These are phyloP conservation scores for Helicorthomorpha holstii DNA, from an alignment of 1,140 invertebrate genomes.

Conservation along the genomic window DNA sequence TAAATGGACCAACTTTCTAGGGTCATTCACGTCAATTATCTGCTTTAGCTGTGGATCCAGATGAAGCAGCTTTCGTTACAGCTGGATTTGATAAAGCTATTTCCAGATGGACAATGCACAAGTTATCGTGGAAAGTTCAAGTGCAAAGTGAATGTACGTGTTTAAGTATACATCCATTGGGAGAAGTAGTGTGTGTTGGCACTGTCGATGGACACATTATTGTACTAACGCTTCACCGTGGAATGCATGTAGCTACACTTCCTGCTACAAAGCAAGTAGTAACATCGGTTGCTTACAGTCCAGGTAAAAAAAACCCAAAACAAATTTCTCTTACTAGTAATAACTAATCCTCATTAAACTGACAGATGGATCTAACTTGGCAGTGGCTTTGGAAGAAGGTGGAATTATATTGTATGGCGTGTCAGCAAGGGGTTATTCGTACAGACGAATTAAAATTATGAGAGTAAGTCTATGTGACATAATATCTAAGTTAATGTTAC, in stretches of 20 bases:
- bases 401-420: conserved; percentile 27
- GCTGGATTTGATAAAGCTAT: conserved; percentile 83
- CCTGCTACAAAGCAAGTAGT: conserved; percentile 67
- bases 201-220: conserved; percentile 73
- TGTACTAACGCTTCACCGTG: conserved; percentile 63
- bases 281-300: conserved; percentile 67
- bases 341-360: no score
- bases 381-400: conserved; percentile 65
- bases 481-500: background rate
- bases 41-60: conserved; percentile 74
- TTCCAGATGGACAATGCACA: conserved; percentile 71
- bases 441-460: conserved; percentile 14
- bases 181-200: conserved; percentile 65
- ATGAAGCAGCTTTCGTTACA: conserved; percentile 79
- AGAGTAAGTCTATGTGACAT: conserved; percentile 9
- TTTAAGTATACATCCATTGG: conserved; percentile 70
- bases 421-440: conserved; percentile 25
- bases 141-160: conserved; percentile 68
- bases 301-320: no score
- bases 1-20: conserved; percentile 24
- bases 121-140: conserved; percentile 71
- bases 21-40: conserved; percentile 80
- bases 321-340: no score
- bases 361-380: conserved; percentile 78
- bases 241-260: conserved; percentile 59